Percentiles rank a stretch among this genome's conserved stretches.
Conservation (phyloP, 2,797 vertebrate genomes). For the Brotula barbata region DNA sequence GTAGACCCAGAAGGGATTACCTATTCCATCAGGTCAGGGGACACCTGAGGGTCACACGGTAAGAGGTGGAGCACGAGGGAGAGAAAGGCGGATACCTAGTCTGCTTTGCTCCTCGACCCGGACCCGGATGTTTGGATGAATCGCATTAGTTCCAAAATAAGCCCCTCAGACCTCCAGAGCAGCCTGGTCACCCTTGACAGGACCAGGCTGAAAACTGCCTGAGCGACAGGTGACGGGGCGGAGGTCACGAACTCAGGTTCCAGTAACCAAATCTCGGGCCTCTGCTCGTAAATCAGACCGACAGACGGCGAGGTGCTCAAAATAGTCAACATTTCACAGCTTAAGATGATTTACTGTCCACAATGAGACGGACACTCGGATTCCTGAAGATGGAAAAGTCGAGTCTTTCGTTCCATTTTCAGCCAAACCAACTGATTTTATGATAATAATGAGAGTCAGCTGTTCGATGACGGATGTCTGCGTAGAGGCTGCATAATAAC, state of each 20-base stretch:
- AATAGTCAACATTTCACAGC: conserved; percentile 24
- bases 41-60: too few species aligned
- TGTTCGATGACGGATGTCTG: too few species aligned
- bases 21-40: too few species aligned
- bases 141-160: conserved; percentile 6
- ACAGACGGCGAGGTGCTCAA: conserved; percentile 7
- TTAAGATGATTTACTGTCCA: conserved; percentile 18
- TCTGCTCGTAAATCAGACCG: conserved; percentile 44
- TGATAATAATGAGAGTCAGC: too few species aligned
- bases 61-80: too few species aligned
- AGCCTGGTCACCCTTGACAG: conserved; percentile 20
- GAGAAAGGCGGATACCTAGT: too few species aligned
- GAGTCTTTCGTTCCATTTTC: neutral
- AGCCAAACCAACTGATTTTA: too few species aligned
- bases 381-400: neutral
- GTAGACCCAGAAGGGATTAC: too few species aligned
- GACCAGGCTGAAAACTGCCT: conserved; percentile 29
- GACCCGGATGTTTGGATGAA: neutral
- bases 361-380: neutral
- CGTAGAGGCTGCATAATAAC: too few species aligned
- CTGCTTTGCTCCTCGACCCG: too few species aligned
- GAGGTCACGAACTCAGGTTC: conserved; percentile 52
- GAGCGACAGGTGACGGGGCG: conserved; percentile 58
- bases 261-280: conserved; percentile 63
- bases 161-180: neutral